Evolutionary conservation across 2,888 invertebrate genomes (phyloP).

Genomic region (Elmis aenea): DNA sequence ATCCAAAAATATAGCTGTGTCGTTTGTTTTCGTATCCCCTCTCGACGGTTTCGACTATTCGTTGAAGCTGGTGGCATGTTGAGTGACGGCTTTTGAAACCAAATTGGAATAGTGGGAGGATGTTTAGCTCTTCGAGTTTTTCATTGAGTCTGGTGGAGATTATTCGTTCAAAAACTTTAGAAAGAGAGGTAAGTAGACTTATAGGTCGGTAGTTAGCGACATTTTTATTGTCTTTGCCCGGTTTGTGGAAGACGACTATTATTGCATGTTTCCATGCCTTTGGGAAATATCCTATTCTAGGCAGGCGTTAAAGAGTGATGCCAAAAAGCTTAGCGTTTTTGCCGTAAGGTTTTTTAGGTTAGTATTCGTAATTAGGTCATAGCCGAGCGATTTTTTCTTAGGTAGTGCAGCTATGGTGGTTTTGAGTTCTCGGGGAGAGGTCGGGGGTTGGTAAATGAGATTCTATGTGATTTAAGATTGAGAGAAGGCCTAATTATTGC

Average conservation of each 20-base stretch:
- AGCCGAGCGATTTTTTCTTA: too few species aligned
- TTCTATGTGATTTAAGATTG: too few species aligned
- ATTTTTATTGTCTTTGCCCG: slow-evolving; percentile 1
- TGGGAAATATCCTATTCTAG: too few species aligned
- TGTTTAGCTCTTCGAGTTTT: background rate
- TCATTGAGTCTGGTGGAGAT: slow-evolving; percentile 1
- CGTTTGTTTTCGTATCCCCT: slow-evolving; percentile 5
- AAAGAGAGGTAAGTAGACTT: slow-evolving; percentile 1
- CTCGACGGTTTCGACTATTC: slow-evolving; percentile 4
- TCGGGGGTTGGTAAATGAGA: too few species aligned
- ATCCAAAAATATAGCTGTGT: slow-evolving; percentile 4
- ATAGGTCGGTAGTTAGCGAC: slow-evolving; percentile 3
- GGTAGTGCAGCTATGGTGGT: too few species aligned
- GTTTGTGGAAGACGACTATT: slow-evolving; percentile 1
- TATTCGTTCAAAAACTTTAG: slow-evolving; percentile 2
- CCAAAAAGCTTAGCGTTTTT: too few species aligned
- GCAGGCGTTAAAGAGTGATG: too few species aligned
- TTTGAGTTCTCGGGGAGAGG: too few species aligned
- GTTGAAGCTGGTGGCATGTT: slow-evolving; percentile 4
- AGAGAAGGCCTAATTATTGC: too few species aligned
- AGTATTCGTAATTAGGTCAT: too few species aligned
- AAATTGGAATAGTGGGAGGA: slow-evolving; percentile 3
- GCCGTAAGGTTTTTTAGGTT: too few species aligned
- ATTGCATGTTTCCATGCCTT: slow-evolving; percentile 1
- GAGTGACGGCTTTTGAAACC: slow-evolving; percentile 5